Base-by-base conservation (phyloP, 1,140 invertebrate genomes). In the Aphidius ervi region DNA sequence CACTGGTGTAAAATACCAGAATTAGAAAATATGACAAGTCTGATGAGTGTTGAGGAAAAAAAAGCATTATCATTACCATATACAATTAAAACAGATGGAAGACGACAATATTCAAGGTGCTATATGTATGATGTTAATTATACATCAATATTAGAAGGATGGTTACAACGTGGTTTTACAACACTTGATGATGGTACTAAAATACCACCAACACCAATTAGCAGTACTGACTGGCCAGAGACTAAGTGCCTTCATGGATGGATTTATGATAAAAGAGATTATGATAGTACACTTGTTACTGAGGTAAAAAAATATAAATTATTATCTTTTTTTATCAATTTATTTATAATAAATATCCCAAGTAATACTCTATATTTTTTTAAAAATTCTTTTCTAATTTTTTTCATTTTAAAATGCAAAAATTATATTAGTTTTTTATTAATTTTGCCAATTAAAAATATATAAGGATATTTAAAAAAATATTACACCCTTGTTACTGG, bases 1-100 rank as follows among this genome's bases (percentile, higher is more conserved):
- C 86, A 88, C 67, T 88, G 86, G 86, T 89, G 87, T 68, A 78
- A 79, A 37, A 77, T 85, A n/a, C 83, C 84, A 20, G 78, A 83
- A 61, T 71, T 87, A 31, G 79, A 84, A 31, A 74, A 75, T 56
- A 59, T 83, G 31, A 82, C 75, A 56, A 67, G 65, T 37, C 61
- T 82, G 49, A 67, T 87, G 48, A 83, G 82, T 23, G 71, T 82
- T n/a, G 79, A 83, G 2, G 70, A 83, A 43, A 73, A 84, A 7
- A 82, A 83, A 56, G 76, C 78, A 31, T 70, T 86, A 9, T 83
- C 82, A 4, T 70, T 86, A 65, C 85, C 84, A 41, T 76, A 75
- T 67, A 67, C 65, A 31, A 62, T 70, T 5, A 77, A 75, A 41
- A 46, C 74, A 20, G 76, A 81, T 65, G 80, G 80, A n/a, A 71